These are phyloP conservation scores for Eupeodes luniger DNA, from an alignment of 2,888 invertebrate species.

Conservation along the genomic window DNA sequence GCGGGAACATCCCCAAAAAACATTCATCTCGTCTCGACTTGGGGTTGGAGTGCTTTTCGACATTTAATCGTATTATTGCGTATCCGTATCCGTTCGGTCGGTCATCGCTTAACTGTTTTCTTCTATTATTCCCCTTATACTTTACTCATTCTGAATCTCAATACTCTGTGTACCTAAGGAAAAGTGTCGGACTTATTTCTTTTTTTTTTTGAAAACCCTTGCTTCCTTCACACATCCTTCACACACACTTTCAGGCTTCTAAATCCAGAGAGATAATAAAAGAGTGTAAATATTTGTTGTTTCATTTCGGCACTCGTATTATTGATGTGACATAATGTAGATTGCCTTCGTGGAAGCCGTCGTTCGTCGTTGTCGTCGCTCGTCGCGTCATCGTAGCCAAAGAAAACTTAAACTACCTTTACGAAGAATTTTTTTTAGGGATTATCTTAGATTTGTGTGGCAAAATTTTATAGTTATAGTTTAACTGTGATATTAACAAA, in stretches of 20 bases:
- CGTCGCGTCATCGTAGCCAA: conserved; percentile 8
- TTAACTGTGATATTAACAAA: conserved; percentile 68
- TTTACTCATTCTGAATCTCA: not conserved
- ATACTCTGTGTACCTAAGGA: not conserved
- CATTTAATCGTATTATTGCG: conserved; percentile 25
- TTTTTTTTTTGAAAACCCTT: conserved; percentile 11
- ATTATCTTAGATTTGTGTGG: conserved; percentile 27
- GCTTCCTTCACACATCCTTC: conserved; percentile 15
- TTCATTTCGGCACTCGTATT: conserved; percentile 63
- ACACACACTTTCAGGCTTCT: conserved; percentile 34
- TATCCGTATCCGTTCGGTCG: conserved; percentile 30
- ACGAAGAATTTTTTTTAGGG: not conserved
- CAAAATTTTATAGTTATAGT: conserved; percentile 29
- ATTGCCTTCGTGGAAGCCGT: conserved; percentile 33
- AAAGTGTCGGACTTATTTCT: not conserved
- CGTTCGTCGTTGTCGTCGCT: no score
- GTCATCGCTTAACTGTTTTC: conserved; percentile 37
- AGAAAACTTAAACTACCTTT: conserved; percentile 17
- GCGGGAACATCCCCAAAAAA: conserved; percentile 29
- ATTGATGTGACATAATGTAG: conserved; percentile 72
- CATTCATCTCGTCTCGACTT: conserved; percentile 27
- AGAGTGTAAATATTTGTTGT: conserved; percentile 64
- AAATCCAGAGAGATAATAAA: conserved; percentile 48
- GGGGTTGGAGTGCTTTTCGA: conserved; percentile 9
- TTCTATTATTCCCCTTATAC: conserved; percentile 11